Percentiles rank a stretch among this genome's conserved stretches.
Conservation (phyloP, 2,797 vertebrate species). For the Ceyx erithaca region DNA sequence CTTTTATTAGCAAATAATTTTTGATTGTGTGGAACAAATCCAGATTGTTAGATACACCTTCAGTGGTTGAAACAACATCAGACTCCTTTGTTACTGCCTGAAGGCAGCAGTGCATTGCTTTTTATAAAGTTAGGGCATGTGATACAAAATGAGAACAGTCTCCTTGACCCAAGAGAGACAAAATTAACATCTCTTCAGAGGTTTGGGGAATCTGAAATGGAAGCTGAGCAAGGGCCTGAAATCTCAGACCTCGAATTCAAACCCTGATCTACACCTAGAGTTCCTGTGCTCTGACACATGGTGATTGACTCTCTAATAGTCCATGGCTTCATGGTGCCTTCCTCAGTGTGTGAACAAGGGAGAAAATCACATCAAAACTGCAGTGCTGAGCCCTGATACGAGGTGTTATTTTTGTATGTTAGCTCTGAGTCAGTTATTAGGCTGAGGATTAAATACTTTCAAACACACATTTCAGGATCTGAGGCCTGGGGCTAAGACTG, state of each 20-base stretch:
- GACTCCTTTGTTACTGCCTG: slow-evolving; percentile 3
- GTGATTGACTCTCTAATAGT: not conserved
- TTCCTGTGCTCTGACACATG: not conserved
- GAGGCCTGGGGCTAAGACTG: slow-evolving; percentile 51
- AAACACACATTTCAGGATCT: slow-evolving; percentile 18
- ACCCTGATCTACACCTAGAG: not conserved
- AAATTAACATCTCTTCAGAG: slow-evolving; percentile 36
- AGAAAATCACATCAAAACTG: not conserved
- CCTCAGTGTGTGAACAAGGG: not conserved
- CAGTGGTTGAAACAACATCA: not conserved
- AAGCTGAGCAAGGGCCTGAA: not conserved
- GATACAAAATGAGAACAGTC: not conserved
- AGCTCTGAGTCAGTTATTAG: slow-evolving; percentile 29
- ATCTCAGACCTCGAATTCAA: not conserved
- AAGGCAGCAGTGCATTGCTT: not conserved
- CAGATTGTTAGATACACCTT: not conserved
- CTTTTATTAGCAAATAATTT: not conserved
- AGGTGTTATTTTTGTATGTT: slow-evolving; percentile 34
- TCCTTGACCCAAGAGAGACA: slow-evolving; percentile 39
- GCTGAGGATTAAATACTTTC: slow-evolving; percentile 45
- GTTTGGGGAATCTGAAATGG: slow-evolving; percentile 10
- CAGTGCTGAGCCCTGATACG: not conserved
- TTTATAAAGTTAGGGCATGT: slow-evolving; percentile 7
- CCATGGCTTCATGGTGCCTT: not conserved
- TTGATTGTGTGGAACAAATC: not conserved